A percentile compares a stretch with the other conserved stretches of the same genome.
Conservation (phyloP, 2,113 vertebrate species). For the Hipposideros armiger region DNA sequence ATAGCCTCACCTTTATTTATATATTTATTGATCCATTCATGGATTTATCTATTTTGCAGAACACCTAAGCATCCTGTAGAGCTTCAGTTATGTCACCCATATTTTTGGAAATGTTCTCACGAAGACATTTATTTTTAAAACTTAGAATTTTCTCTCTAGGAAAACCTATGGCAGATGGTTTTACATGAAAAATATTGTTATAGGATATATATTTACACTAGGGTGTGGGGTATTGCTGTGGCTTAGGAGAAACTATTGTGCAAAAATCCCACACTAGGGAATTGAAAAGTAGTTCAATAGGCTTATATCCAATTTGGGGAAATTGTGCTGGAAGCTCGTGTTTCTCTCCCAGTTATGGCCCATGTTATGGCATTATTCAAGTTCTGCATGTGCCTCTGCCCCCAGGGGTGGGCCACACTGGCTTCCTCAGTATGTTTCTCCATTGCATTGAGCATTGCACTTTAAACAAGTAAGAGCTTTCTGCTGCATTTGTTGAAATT, state of each 20-base stretch:
- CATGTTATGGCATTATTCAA: neutral
- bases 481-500: neutral
- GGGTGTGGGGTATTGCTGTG: neutral
- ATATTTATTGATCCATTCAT: neutral
- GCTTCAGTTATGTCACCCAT: neutral
- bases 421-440: neutral
- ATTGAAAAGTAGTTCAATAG: neutral
- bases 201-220: neutral
- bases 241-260: neutral
- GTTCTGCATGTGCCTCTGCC: neutral
- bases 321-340: neutral
- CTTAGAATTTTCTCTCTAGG: neutral
- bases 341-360: neutral
- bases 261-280: neutral
- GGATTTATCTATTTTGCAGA: constrained; percentile 4
- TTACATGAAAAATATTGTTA: neutral
- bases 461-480: neutral
- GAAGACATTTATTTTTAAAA: constrained; percentile 25
- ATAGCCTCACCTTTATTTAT: neutral
- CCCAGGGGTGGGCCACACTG: neutral
- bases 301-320: neutral
- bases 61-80: neutral
- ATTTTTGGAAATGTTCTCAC: constrained; percentile 34
- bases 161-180: neutral
- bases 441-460: neutral